Evolutionary conservation across 1,140 invertebrate species (phyloP), one percentile per base, ranked within the genome.

Genomic region (Psix sp.): DNA sequence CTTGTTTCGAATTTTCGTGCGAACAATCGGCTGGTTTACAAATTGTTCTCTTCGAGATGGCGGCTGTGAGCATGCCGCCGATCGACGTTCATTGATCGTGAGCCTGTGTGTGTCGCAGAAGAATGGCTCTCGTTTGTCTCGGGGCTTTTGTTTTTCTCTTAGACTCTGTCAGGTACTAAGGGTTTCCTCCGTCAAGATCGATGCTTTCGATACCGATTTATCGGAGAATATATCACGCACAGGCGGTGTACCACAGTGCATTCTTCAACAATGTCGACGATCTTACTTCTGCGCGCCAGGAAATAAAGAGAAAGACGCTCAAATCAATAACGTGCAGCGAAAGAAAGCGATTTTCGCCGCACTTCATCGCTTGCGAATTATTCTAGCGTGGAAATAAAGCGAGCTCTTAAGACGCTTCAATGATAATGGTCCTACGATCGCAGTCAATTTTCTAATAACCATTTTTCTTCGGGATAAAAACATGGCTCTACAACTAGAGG

Each of bases 191-290:
- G 33, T 36, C 35, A 42, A 70, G 66, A 62, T 70, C 66, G 66
- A 70, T 59, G 56, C 43, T 33, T 49, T 63, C 49, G 67, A 71
- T 71, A 71, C 67, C 57, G 51, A 71, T 62, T 56, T 71, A 71
- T 71, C 67, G 49, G 39, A 35, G 57, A 71, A 71, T 71, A 71
- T 63, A 71, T 71, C 67, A 71, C 49, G 49, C 36, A 46, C 38
- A 42, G 48, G 0, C 29, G 15, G 43, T 57, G 52, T 43, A 42
- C 43, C 10, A 13, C 35, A 14, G 56, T 40, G 48, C 56, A 62
- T 70, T 70, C 66, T 56, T 48, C 66, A 40, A 56, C 56, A 35
- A 56, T 62, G 66, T 70, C 56, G 66, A 70, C 46, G 56, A 56
- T 70, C 17, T 42, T 45, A 15, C 38, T 43, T 54, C 52, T 40